A percentile compares a stretch with the other conserved stretches of the same genome.
These are phyloP conservation scores for Datnioides undecimradiatus DNA, from an alignment of 2,113 vertebrate genomes.

Conservation along the genomic window DNA sequence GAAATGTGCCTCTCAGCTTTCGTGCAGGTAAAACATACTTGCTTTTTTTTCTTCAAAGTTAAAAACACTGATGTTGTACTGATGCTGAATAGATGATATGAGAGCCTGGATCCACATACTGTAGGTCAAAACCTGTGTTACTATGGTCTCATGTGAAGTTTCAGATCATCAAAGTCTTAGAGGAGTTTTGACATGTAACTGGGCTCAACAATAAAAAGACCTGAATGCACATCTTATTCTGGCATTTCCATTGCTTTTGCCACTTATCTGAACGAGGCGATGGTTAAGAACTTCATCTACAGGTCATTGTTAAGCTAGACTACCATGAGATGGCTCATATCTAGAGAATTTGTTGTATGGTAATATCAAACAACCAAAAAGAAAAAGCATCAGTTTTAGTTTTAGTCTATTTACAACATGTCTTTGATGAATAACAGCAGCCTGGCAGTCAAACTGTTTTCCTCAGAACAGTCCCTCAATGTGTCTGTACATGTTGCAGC, in stretches of 20 bases:
- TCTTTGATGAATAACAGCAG: neutral
- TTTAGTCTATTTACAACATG: neutral
- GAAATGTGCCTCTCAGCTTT: constrained; percentile 19
- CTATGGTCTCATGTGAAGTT: neutral
- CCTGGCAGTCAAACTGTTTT: neutral
- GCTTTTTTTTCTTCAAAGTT: constrained; percentile 1
- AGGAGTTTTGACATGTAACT: neutral
- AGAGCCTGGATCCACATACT: neutral
- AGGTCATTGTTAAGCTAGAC: neutral
- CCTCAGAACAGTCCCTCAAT: neutral
- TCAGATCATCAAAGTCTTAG: neutral
- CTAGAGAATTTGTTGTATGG: neutral
- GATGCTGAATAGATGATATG: neutral
- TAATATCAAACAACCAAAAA: neutral
- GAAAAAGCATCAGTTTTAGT: too few relatives aligned
- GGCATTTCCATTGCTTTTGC: neutral
- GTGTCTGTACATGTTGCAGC: neutral
- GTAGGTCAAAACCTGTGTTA: constrained; percentile 2
- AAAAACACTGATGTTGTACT: neutral
- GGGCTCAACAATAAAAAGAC: neutral
- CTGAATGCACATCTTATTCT: neutral
- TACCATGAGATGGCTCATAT: neutral
- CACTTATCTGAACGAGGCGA: neutral
- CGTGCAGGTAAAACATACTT: constrained; percentile 13
- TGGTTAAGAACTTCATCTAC: neutral